These are phyloP conservation scores for Channallabes apus DNA, from an alignment of 2,797 vertebrate genomes.

Conservation along the genomic window DNA sequence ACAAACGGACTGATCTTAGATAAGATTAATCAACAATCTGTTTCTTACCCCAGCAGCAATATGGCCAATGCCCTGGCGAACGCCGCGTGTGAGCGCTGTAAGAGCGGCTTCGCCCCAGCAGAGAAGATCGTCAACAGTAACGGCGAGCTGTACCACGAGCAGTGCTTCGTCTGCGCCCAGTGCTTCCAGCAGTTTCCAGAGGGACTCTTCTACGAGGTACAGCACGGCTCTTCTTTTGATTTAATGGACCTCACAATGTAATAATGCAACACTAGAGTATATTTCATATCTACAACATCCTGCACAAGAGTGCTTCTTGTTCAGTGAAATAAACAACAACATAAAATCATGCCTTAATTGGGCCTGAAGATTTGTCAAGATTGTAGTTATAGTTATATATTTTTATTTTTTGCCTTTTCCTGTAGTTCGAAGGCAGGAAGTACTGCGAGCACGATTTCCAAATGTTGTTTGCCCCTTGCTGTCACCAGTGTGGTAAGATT, in stretches of 20 bases:
- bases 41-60: conserved; percentile 72
- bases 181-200: conserved; percentile 90
- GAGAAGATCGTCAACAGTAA: conserved; percentile 97
- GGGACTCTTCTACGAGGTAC: conserved; percentile 87
- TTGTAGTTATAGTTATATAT: background rate
- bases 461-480: conserved; percentile 98
- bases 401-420: conserved; percentile 46
- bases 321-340: background rate
- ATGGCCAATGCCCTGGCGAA: conserved; percentile 95
- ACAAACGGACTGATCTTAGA: background rate
- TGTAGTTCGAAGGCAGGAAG: conserved; percentile 96
- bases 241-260: background rate
- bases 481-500: conserved; percentile 95
- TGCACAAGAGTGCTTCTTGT: background rate
- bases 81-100: conserved; percentile 89
- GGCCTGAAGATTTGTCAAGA: background rate
- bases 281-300: background rate
- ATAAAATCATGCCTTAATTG: background rate
- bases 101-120: conserved; percentile 79
- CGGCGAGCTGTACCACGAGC: conserved; percentile 84
- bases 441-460: conserved; percentile 99
- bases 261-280: background rate
- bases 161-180: conserved; percentile 86
- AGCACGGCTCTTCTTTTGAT: background rate
- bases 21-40: background rate